A percentile compares a stretch with the other conserved stretches of the same genome.
phyloP scores from a whole-genome alignment of 1,140 invertebrate species.

The Pemphigus obesinymphae region DNA sequence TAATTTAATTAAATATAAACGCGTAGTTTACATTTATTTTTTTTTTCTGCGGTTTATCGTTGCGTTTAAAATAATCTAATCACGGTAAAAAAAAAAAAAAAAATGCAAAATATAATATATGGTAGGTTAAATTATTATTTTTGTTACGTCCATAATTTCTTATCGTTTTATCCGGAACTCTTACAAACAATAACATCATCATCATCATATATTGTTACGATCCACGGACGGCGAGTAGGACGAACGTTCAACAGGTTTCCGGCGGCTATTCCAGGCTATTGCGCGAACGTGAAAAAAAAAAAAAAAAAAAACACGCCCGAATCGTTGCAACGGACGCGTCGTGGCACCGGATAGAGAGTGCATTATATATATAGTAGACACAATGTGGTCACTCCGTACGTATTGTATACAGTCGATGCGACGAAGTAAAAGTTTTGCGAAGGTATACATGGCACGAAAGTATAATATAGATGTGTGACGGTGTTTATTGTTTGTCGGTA shows the following conservation, averaged over 20 bases:
- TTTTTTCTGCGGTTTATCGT: no score
- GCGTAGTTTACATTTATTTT: no score
- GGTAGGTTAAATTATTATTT: no score
- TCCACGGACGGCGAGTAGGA: not conserved
- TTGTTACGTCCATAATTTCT: no score
- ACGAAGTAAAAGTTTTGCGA: not conserved
- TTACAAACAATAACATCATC: not conserved
- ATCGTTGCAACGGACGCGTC: not conserved
- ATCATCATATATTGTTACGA: no score
- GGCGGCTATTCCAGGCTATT: no score
- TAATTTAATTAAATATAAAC: no score
- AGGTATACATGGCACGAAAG: not conserved
- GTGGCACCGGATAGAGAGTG: not conserved
- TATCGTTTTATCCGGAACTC: not conserved
- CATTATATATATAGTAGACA: not conserved
- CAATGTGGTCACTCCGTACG: not conserved
- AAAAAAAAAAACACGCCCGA: not conserved
- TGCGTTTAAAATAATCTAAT: no score
- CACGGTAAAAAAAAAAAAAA: no score
- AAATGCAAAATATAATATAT: no score
- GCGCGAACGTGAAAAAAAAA: not conserved
- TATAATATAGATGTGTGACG: not conserved
- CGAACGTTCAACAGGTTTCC: not conserved
- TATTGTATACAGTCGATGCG: no score
- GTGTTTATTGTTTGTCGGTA: slow-evolving; percentile 29